phyloP scores from a whole-genome alignment of 2,797 vertebrate genomes.

The Rhyacichthys aspro region DNA sequence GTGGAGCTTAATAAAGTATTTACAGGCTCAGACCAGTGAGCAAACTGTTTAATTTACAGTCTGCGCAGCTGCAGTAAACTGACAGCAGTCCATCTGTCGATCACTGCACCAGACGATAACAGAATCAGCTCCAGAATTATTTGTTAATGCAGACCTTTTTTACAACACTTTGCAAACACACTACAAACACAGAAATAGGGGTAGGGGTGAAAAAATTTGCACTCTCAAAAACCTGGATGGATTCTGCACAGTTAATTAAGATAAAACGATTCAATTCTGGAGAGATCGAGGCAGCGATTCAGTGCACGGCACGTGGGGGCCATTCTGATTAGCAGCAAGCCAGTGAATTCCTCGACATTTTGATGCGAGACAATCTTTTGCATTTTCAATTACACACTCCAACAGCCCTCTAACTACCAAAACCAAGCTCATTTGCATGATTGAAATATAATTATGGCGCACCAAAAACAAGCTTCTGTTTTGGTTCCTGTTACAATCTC shows the following conservation, averaged over 20 bases:
- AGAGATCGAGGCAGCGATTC: conserved; percentile 76
- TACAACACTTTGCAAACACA: conserved; percentile 13
- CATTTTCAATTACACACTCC: conserved; percentile 88
- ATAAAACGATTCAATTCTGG: conserved; percentile 82
- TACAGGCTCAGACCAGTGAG: too few species aligned
- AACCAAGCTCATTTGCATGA: conserved; percentile 84
- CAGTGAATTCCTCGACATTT: conserved; percentile 75
- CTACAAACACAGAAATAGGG: conserved; percentile 21
- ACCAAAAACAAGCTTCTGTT: conserved; percentile 75
- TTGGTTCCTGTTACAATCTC: conserved; percentile 70
- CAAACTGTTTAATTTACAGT: conserved; percentile 51
- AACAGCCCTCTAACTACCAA: conserved; percentile 83
- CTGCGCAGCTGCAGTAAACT: conserved; percentile 51
- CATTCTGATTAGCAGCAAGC: conserved; percentile 80
- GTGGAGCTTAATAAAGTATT: too few species aligned
- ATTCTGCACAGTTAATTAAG: conserved; percentile 83
- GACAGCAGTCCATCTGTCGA: conserved; percentile 61
- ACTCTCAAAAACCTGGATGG: conserved; percentile 71
- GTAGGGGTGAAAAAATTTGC: conserved; percentile 57
- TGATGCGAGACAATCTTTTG: conserved; percentile 81
- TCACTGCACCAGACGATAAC: conserved; percentile 64
- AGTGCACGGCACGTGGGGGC: conserved; percentile 56
- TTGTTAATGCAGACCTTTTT: conserved; percentile 52
- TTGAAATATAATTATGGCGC: conserved; percentile 83
- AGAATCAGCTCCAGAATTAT: conserved; percentile 60